Conservation (phyloP, 2,113 vertebrate species). For the Mixornis gularis region DNA sequence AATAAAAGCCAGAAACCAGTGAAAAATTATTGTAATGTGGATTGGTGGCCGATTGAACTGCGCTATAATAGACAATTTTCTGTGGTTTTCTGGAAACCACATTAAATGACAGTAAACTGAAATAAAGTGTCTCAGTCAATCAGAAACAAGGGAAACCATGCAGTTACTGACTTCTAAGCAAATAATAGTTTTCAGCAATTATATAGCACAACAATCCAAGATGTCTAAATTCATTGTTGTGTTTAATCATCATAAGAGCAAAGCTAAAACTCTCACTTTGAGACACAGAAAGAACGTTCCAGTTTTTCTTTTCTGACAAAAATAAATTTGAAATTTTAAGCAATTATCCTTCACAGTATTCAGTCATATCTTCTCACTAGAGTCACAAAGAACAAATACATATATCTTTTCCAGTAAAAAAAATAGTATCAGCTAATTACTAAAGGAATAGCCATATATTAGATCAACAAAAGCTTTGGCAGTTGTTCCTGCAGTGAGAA, state of each 20-base stretch:
- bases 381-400: not conserved
- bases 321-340: not conserved
- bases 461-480: not conserved
- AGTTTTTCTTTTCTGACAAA: not conserved
- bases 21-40: not conserved
- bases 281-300: not conserved
- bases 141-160: not conserved
- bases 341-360: not conserved
- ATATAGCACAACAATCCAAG: not conserved
- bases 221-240: not conserved
- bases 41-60: not conserved
- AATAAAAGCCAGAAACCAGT: not conserved
- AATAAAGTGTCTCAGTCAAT: conserved; percentile 30
- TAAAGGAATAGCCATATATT: not conserved
- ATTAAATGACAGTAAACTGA: not conserved
- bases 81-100: conserved; percentile 31
- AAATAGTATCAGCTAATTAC: not conserved
- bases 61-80: not conserved
- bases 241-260: not conserved
- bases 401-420: not conserved
- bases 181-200: conserved; percentile 10
- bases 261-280: not conserved
- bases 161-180: not conserved
- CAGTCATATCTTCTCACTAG: not conserved
- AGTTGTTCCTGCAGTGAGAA: not conserved